phyloP scores from a whole-genome alignment of 1,140 invertebrate genomes.

The Notospermus geniculatus region DNA sequence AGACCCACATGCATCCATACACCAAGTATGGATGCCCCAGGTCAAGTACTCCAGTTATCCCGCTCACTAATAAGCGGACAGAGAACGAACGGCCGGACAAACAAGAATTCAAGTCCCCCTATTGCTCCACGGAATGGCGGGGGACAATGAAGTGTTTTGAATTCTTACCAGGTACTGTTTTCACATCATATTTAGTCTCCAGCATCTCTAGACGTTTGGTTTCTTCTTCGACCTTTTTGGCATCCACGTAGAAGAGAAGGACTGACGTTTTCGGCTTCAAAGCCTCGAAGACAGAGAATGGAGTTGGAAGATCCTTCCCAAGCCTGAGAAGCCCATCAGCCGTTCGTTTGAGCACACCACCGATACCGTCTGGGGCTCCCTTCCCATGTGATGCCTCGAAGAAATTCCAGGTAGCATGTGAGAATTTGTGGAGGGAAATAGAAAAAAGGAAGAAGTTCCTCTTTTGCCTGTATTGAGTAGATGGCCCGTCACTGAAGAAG shows the following conservation, averaged over 20 bases:
- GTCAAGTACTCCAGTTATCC: no score
- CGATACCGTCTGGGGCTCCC: conserved; percentile 54
- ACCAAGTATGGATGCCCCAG: no score
- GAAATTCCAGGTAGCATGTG: conserved; percentile 47
- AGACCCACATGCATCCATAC: no score
- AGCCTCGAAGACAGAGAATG: conserved; percentile 12
- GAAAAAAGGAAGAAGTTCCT: conserved; percentile 18
- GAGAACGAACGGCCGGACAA: no score
- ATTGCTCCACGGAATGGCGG: no score
- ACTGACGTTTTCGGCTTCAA: not conserved
- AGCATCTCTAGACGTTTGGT: not conserved
- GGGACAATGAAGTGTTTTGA: no score
- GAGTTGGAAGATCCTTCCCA: conserved; percentile 16
- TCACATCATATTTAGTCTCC: not conserved
- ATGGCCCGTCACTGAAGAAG: conserved; percentile 21
- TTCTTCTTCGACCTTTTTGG: not conserved
- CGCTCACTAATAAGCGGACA: no score
- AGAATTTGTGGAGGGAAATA: conserved; percentile 4
- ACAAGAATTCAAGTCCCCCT: no score
- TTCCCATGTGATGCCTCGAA: conserved; percentile 55
- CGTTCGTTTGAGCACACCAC: conserved; percentile 50
- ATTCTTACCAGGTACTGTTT: no score
- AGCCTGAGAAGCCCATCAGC: conserved; percentile 9
- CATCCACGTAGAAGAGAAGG: not conserved
- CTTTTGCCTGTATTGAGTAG: conserved; percentile 19